Percentiles rank a stretch among this genome's conserved stretches.
These are phyloP conservation scores for Mechanitis messenoides DNA, from an alignment of 2,888 invertebrate species.

Conservation along the genomic window DNA sequence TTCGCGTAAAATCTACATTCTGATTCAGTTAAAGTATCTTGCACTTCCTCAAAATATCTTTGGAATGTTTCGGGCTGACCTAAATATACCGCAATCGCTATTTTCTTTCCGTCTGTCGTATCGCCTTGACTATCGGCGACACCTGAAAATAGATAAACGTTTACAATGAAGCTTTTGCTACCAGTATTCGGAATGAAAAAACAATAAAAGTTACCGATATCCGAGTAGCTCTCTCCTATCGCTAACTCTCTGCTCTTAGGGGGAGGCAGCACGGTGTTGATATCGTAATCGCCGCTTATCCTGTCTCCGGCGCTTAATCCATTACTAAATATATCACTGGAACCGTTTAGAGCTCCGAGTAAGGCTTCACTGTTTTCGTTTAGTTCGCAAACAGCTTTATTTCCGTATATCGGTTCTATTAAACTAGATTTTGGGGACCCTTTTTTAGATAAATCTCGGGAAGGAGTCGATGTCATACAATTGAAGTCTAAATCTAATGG, in stretches of 20 bases:
- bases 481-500: conserved; percentile 70
- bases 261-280: conserved; percentile 67
- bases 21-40: conserved; percentile 80
- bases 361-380: conserved; percentile 63
- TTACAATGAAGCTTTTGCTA: conserved; percentile 11
- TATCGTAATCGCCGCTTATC: conserved; percentile 70
- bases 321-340: conserved; percentile 65
- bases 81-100: conserved; percentile 90
- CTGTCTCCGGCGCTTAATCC: conserved; percentile 58
- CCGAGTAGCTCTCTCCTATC: conserved; percentile 73
- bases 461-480: conserved; percentile 67
- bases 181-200: conserved; percentile 5
- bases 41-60: conserved; percentile 81
- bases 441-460: conserved; percentile 66
- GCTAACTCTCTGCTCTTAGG: conserved; percentile 71
- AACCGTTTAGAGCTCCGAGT: conserved; percentile 59
- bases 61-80: conserved; percentile 88
- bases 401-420: conserved; percentile 69
- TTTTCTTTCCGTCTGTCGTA: conserved; percentile 89
- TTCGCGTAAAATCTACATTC: conserved; percentile 78
- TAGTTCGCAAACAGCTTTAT: conserved; percentile 64
- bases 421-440: conserved; percentile 64
- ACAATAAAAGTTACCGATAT: conserved; percentile 58
- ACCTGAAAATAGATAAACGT: conserved; percentile 41
- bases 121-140: conserved; percentile 79